These are phyloP conservation scores for Drosophila suzukii DNA, from an alignment of 1,140 invertebrate genomes.

Conservation along the genomic window DNA sequence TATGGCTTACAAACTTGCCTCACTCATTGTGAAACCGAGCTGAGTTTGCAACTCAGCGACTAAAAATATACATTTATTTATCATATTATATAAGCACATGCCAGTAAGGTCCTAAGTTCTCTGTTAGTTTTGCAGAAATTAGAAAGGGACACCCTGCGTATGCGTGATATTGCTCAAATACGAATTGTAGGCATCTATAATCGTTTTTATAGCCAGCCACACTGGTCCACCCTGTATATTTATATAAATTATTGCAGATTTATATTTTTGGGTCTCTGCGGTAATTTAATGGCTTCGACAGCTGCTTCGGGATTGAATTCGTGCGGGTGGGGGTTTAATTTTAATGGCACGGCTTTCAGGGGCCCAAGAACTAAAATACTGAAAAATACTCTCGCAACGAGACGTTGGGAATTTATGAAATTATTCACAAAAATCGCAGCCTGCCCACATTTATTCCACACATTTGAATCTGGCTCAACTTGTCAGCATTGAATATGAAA, in stretches of 20 bases:
- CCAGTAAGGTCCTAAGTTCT: neutral
- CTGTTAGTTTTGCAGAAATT: neutral
- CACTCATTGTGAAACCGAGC: conserved; percentile 34
- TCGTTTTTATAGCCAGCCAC: neutral
- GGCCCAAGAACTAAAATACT: neutral
- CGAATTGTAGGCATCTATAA: neutral
- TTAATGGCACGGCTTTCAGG: conserved; percentile 5
- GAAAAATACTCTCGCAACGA: conserved; percentile 4
- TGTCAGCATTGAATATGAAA: conserved; percentile 36
- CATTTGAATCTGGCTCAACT: conserved; percentile 6
- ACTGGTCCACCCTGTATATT: conserved; percentile 3
- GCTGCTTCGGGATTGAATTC: conserved; percentile 19
- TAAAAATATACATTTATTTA: neutral
- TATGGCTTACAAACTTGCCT: conserved; percentile 70
- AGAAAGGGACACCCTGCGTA: neutral
- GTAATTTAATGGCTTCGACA: conserved; percentile 57
- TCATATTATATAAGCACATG: no score
- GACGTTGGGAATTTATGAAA: neutral
- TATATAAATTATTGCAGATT: conserved; percentile 48
- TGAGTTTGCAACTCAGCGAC: conserved; percentile 36
- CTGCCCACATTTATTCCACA: neutral
- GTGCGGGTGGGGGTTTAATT: neutral
- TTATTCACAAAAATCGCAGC: neutral
- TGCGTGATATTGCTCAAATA: neutral
- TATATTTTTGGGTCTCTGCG: conserved; percentile 45